These are phyloP conservation scores for Abramis brama DNA, from an alignment of 2,113 vertebrate genomes.

Conservation along the genomic window DNA sequence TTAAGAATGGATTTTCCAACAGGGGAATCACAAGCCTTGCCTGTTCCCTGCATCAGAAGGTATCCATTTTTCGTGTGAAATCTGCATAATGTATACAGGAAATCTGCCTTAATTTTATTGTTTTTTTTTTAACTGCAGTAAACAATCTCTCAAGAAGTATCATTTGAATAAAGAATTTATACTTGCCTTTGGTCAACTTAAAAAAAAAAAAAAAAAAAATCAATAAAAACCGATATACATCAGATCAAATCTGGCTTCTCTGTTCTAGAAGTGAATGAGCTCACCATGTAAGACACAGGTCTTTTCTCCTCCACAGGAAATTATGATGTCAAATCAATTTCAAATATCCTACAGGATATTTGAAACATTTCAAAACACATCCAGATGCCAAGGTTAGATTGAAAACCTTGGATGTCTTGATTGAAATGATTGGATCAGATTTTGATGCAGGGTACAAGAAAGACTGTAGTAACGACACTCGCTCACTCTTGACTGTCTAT, in stretches of 20 bases:
- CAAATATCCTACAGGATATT: slow-evolving; percentile 19
- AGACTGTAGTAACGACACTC: neutral
- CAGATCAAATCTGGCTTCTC: neutral
- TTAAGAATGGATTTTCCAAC: neutral
- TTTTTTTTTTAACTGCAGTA: neutral
- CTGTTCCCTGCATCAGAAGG: slow-evolving; percentile 30
- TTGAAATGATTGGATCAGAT: neutral
- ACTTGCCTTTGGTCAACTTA: neutral
- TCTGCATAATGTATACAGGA: too few relatives aligned
- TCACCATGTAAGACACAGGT: neutral
- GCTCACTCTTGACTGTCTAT: neutral
- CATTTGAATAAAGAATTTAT: neutral
- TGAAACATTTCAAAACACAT: slow-evolving; percentile 4
- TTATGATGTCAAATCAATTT: neutral
- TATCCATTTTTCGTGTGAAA: neutral
- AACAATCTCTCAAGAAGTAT: neutral
- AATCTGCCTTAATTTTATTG: neutral
- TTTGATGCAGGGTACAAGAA: slow-evolving; percentile 29
- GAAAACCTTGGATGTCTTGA: neutral
- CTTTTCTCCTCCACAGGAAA: slow-evolving; percentile 14
- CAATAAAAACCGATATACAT: neutral
- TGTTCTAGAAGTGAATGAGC: neutral
- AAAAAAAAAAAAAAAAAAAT: neutral
- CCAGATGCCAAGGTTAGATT: neutral
- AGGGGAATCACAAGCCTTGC: neutral